Evolutionary conservation across 2,888 invertebrate genomes (phyloP).

Genomic region (Hirtodrosophila cameraria): DNA sequence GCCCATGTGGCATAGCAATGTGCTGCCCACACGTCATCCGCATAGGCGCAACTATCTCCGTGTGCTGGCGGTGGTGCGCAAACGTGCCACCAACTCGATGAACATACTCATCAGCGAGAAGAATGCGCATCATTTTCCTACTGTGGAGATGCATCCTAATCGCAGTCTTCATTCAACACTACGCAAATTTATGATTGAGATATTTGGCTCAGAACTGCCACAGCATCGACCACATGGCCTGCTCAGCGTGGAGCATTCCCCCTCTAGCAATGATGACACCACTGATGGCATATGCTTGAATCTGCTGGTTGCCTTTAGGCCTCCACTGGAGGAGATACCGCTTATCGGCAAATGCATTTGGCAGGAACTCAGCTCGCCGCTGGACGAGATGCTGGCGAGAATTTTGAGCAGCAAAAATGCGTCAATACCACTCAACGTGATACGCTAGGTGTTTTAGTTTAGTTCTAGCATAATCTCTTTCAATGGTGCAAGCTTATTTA

Average conservation of each 20-base stretch:
- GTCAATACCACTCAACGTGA: slow-evolving; percentile 92
- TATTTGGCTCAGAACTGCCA: slow-evolving; percentile 94
- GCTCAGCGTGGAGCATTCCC: slow-evolving; percentile 89
- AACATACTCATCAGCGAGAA: slow-evolving; percentile 94
- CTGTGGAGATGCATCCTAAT: slow-evolving; percentile 94
- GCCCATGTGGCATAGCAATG: slow-evolving; percentile 87
- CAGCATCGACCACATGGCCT: slow-evolving; percentile 92
- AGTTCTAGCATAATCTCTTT: slow-evolving; percentile 23
- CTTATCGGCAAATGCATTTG: slow-evolving; percentile 95
- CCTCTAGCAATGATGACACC: slow-evolving; percentile 84
- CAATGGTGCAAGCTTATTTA: slow-evolving; percentile 54
- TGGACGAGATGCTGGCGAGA: slow-evolving; percentile 87
- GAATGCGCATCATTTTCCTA: slow-evolving; percentile 92
- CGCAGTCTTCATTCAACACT: slow-evolving; percentile 92
- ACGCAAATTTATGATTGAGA: slow-evolving; percentile 94
- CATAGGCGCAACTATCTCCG: slow-evolving; percentile 91
- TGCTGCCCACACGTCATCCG: slow-evolving; percentile 89
- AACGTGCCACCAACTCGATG: slow-evolving; percentile 91
- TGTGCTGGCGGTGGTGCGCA: slow-evolving; percentile 91
- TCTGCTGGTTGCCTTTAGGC: slow-evolving; percentile 92
- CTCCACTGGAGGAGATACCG: slow-evolving; percentile 93
- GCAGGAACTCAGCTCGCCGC: slow-evolving; percentile 91
- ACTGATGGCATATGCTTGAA: slow-evolving; percentile 93
- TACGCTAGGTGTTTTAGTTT: slow-evolving; percentile 85
- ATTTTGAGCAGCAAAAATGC: slow-evolving; percentile 90